Evolutionary conservation across 2,797 vertebrate species (phyloP).

Genomic region (Pampus argenteus): DNA sequence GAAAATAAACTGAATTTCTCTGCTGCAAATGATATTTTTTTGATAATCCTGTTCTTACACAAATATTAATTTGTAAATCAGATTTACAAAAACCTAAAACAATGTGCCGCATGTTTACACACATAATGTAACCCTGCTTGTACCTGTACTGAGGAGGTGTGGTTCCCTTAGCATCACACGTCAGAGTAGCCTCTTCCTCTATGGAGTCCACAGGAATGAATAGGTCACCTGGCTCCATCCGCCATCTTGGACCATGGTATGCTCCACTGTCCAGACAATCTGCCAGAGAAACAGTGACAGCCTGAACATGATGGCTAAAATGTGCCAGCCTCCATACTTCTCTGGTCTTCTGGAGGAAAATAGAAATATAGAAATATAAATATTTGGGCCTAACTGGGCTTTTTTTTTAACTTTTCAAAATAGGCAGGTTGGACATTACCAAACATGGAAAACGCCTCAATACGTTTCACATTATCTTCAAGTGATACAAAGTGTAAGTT

Average conservation of each 20-base stretch:
- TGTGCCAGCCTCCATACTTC: not conserved
- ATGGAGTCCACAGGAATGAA: conserved; percentile 84
- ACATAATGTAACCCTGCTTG: not conserved
- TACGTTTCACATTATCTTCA: conserved; percentile 6
- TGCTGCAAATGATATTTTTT: not conserved
- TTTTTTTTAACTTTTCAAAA: conserved; percentile 17
- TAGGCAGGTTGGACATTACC: conserved; percentile 3
- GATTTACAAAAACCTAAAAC: not conserved
- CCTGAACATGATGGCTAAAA: conserved; percentile 20
- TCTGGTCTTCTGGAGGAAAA: conserved; percentile 13
- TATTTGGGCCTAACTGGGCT: not conserved
- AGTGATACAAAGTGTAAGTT: conserved; percentile 5
- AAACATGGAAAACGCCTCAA: conserved; percentile 5
- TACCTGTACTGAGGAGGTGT: conserved; percentile 86
- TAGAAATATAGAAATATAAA: too few species aligned
- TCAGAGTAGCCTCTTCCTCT: conserved; percentile 85
- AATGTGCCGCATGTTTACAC: too few species aligned
- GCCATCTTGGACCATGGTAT: conserved; percentile 84
- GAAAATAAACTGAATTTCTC: too few species aligned
- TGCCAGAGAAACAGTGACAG: conserved; percentile 55
- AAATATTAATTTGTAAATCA: not conserved
- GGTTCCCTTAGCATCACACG: conserved; percentile 84
- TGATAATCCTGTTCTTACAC: not conserved
- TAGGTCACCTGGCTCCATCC: conserved; percentile 86
- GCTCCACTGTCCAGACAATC: conserved; percentile 83